phyloP scores from a whole-genome alignment of 2,888 invertebrate species.

The Xestoiulus laeticollis region DNA sequence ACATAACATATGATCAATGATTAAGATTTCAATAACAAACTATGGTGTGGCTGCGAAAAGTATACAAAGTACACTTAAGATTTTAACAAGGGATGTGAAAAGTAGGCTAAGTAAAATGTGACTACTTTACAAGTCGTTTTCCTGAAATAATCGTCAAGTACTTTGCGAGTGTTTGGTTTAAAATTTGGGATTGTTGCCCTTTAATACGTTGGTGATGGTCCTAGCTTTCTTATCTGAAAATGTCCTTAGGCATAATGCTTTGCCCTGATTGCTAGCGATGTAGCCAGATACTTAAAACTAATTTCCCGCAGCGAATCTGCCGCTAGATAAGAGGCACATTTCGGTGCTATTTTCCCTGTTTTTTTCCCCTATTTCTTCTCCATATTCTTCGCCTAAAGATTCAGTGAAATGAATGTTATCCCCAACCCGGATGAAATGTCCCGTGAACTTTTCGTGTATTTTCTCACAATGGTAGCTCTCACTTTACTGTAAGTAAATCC shows the following conservation, averaged over 20 bases:
- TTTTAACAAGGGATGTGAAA: too few relatives aligned
- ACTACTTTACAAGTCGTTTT: too few relatives aligned
- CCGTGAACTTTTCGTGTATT: slow-evolving; percentile 39
- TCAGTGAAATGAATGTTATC: slow-evolving; percentile 7
- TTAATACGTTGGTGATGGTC: background rate
- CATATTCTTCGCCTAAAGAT: too few relatives aligned
- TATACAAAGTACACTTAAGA: too few relatives aligned
- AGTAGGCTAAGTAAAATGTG: too few relatives aligned
- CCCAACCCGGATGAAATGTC: slow-evolving; percentile 42
- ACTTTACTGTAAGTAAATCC: slow-evolving; percentile 42
- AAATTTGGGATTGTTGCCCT: too few relatives aligned
- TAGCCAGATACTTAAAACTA: slow-evolving; percentile 15
- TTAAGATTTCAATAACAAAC: too few relatives aligned
- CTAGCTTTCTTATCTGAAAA: background rate
- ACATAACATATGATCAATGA: too few relatives aligned
- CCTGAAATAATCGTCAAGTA: too few relatives aligned
- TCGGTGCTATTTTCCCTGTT: background rate
- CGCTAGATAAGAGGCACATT: background rate
- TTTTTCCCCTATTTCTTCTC: background rate
- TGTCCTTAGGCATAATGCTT: background rate
- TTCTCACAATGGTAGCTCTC: background rate
- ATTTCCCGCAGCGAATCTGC: slow-evolving; percentile 23
- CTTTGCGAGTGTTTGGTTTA: too few relatives aligned
- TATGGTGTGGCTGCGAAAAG: too few relatives aligned
- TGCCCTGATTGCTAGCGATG: background rate